These are phyloP conservation scores for Tetramorium simillimum DNA, from an alignment of 1,140 invertebrate genomes.

Conservation along the genomic window DNA sequence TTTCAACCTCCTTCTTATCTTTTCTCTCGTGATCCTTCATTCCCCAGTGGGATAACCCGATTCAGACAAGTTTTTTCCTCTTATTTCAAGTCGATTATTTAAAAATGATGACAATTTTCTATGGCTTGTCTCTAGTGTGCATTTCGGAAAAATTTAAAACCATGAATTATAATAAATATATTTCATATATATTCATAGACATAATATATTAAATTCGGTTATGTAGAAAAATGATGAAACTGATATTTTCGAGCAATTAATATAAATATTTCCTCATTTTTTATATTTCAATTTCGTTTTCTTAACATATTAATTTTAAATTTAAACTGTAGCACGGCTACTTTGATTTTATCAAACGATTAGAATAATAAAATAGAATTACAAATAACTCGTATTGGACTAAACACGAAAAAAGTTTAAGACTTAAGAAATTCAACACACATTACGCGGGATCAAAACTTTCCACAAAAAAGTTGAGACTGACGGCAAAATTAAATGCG, in stretches of 20 bases:
- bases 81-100: conserved; percentile 15
- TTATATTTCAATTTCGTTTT: not conserved
- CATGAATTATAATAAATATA: not conserved
- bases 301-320: too few relatives aligned
- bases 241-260: not conserved
- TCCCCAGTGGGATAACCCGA: not conserved
- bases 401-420: not conserved
- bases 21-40: conserved; percentile 35
- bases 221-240: not conserved
- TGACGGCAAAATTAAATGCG: conserved; percentile 42
- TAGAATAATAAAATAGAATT: not conserved
- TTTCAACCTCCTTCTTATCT: not conserved
- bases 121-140: not conserved
- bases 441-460: conserved; percentile 14
- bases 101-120: not conserved
- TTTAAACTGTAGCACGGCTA: too few relatives aligned
- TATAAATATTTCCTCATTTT: not conserved
- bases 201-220: not conserved
- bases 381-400: not conserved
- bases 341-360: not conserved
- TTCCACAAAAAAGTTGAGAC: conserved; percentile 19
- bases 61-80: not conserved
- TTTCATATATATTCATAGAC: not conserved
- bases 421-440: conserved; percentile 3
- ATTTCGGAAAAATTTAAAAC: not conserved